phyloP scores from a whole-genome alignment of 2,113 vertebrate species.

The Panthera leo region DNA sequence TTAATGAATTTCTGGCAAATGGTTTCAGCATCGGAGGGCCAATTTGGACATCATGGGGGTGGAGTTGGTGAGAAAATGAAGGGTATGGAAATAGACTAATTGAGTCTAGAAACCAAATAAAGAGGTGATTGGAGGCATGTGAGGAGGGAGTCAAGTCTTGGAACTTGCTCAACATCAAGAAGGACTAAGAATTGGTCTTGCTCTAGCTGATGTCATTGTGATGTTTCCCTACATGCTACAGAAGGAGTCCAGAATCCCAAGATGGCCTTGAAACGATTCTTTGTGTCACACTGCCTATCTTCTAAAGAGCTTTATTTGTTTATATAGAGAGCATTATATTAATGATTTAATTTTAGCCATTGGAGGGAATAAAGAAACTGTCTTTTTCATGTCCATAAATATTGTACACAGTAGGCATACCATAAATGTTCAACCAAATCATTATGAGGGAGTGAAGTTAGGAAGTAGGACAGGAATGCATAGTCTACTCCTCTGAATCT shows the following conservation, averaged over 20 bases:
- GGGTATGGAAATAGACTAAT: slow-evolving; percentile 72
- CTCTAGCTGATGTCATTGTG: slow-evolving; percentile 28
- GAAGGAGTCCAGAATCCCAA: not conserved
- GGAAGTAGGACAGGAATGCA: not conserved
- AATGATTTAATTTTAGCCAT: slow-evolving; percentile 50
- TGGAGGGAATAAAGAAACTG: slow-evolving; percentile 4
- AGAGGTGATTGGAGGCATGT: slow-evolving; percentile 52
- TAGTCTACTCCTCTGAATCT: not conserved
- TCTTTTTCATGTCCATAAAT: not conserved
- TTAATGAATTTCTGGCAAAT: slow-evolving; percentile 81
- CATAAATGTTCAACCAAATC: not conserved
- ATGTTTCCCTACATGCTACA: not conserved
- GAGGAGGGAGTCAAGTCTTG: slow-evolving; percentile 46
- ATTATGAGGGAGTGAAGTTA: not conserved
- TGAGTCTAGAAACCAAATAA: slow-evolving; percentile 70
- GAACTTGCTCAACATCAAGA: slow-evolving; percentile 49
- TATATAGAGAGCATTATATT: not conserved
- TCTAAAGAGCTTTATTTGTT: slow-evolving; percentile 42
- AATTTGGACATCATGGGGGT: slow-evolving; percentile 68
- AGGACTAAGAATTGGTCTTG: slow-evolving; percentile 27
- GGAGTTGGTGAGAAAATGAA: slow-evolving; percentile 65
- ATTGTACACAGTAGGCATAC: not conserved
- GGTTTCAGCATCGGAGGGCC: slow-evolving; percentile 63
- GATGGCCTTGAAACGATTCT: not conserved
- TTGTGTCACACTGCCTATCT: slow-evolving; percentile 39